Conservation (phyloP, 2,888 invertebrate genomes). For the Gerris lacustris region DNA sequence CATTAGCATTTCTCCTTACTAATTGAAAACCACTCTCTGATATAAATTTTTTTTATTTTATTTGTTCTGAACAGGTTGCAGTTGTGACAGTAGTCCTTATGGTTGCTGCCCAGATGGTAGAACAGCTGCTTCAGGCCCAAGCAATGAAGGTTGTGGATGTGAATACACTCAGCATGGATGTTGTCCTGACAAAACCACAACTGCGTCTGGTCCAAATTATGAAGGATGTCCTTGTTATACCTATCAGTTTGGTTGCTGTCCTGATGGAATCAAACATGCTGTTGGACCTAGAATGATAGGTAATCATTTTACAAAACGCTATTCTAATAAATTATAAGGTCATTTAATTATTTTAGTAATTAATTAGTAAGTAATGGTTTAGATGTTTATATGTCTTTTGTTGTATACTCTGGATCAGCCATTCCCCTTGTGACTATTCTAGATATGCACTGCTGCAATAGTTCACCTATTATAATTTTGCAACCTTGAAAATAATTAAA, state of each 20-base stretch:
- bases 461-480: too few species aligned
- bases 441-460: too few species aligned
- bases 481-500: neutral
- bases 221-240: slow-evolving; percentile 76
- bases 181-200: slow-evolving; percentile 66
- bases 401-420: too few species aligned
- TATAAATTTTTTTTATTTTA: too few species aligned
- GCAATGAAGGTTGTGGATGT: slow-evolving; percentile 72
- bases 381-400: neutral
- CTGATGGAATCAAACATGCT: slow-evolving; percentile 64
- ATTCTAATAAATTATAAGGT: neutral
- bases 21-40: too few species aligned
- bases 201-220: slow-evolving; percentile 62
- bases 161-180: slow-evolving; percentile 62
- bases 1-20: too few species aligned
- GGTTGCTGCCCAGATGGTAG: slow-evolving; percentile 78
- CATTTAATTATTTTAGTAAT: slow-evolving; percentile 7
- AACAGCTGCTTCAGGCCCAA: slow-evolving; percentile 64
- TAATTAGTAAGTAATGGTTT: neutral
- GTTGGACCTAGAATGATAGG: slow-evolving; percentile 58
- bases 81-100: slow-evolving; percentile 60
- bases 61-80: slow-evolving; percentile 48
- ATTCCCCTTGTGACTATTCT: too few species aligned
- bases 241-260: slow-evolving; percentile 82
- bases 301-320: slow-evolving; percentile 30